Base-by-base conservation (phyloP, 2,888 invertebrate genomes). In the Empis livida region DNA sequence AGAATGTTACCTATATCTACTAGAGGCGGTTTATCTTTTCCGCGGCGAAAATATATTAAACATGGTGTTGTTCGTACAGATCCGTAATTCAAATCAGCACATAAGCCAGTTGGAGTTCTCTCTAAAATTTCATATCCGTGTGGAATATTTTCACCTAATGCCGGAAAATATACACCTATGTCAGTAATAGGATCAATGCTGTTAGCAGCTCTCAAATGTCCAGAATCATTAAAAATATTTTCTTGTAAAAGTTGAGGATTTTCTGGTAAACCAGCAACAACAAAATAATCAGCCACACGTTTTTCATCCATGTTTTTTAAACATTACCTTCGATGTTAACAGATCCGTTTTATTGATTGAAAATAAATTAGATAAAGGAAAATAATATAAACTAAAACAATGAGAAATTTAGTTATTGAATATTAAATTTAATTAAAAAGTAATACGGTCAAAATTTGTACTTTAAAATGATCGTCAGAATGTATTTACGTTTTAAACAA, bases 81-180 rank as follows among this genome's bases (percentile, higher is more conserved):
- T 31, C 97, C 97, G 79, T 95, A 94, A 70, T 99, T 99, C 52
- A 99, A 75, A 71, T 99, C 93, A 1, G 99, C 99, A 17, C 84
- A 82, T 55, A 90, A 74, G 1, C 95, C 89, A 43, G 85, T 78
- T 37, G 93, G 92, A 4, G 95, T 95, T 45, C 76, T 69, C 54
- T 84, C 84, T 30, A 70, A 57, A 15, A 67, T 53, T 53, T 80
- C 80, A 65, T 77, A 94, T 17, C 82, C 92, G 52, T 79, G 78
- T 1, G 94, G 94, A 46, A 84, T 76, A 30, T 74, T 76, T 71
- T 97, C 97, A 10, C 87, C 94, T 8, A 92, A 74, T 20, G 83
- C 79, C 1, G 93, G 91, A 68, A 95, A 95, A 61, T 87, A 84
- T 35, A 94, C 72, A 61, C 92, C 84, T 55, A 99, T 85, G 67